Base-by-base conservation (phyloP, 2,888 invertebrate species). In the Azorinus chamasolen region DNA sequence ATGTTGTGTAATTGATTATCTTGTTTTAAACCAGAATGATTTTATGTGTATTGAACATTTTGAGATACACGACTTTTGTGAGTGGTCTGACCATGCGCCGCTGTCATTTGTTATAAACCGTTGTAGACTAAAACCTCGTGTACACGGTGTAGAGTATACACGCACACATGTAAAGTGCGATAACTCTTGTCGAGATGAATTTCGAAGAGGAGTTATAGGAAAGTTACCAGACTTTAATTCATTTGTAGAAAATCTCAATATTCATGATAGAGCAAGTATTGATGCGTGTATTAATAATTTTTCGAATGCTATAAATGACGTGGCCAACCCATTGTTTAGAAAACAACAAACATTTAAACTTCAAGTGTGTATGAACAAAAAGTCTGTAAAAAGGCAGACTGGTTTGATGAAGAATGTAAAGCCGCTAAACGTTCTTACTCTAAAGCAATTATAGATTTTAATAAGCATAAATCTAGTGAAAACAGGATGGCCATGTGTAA, bases 361-460 rank as follows among this genome's bases (percentile, higher is more conserved):
- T n/a, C n/a, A n/a, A n/a, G n/a, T 32, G 32, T 32, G 32, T 32
- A 32, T 10, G 32, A 32, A 32, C 4, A 32, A 4, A 4, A 4
- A 32, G 32, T 10, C 10, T 32, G 10, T 27, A 59, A 59, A 27
- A 14, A 45, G n/a, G 2, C 45, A 46, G 46, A 18, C 10, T 59
- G 59, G 59, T 59, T 59, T 46, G 18, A 59, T 37, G 46, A 18
- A 1, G 41, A 59, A 8, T 46, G 59, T 59, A 37, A 20, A 62
- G 20, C n/a, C 8, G 32, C 62, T 18, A 46, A 62, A 27, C 8
- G 14, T 3, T 10, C 18, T 3, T 62, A 50, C 50, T 22, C 24
- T 37, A 20, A 48, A n/a, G 37, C 48, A 6, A 37, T 62, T 6
- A 20, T 37, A 6, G 14, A n/a, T 18, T 62, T 46, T 46, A 62